Evolutionary conservation across 2,113 vertebrate genomes (phyloP), one percentile per base, ranked within the genome.

Genomic region (Cromileptes altivelis): DNA sequence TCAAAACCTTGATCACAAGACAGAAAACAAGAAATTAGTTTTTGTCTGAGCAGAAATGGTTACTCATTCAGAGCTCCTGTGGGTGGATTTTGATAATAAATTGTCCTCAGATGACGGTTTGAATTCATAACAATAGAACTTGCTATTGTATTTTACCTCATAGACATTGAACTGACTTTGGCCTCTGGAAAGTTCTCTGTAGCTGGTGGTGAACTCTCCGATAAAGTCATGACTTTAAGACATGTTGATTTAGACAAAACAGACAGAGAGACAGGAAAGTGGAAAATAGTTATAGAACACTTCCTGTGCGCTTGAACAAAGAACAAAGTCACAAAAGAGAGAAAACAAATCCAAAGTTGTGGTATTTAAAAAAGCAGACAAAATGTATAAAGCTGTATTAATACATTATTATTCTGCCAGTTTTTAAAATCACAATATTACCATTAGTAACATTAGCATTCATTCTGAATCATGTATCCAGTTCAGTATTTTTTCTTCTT

Each of bases 121-220:
- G 33, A 73, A 62, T 78, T 70, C 2, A 65, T 56, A 40, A 65
- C n/a, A 64, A 7, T 33, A 65, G 12, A 56, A 69, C 33, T 37
- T 12, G 47, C 23, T 63, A 6, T 27, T 55, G 19, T 9, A 53
- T 47, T 58, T 73, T 70, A 98, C 98, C 96, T 99, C 97, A 87
- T 99, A 99, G 18, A 99, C 97, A 0, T 99, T 99, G 94, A 99
- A 99, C 76, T 99, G 97, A 78, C 97, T 98, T 17, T 99, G 98
- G 2, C 98, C 98, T 94, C 98, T 94, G 0, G 98, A 97, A 75
- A 99, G 78, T 88, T 99, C 98, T 85, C 97, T 97, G 91, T 99
- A 99, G 94, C 97, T 99, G 84, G 98, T 99, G 90, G 97, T 98
- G 94, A 99, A 99, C 94, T 99, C 97, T 45, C 98, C 98, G 0